Base-by-base conservation (phyloP, 2,797 vertebrate species). In the Helarctos malayanus region DNA sequence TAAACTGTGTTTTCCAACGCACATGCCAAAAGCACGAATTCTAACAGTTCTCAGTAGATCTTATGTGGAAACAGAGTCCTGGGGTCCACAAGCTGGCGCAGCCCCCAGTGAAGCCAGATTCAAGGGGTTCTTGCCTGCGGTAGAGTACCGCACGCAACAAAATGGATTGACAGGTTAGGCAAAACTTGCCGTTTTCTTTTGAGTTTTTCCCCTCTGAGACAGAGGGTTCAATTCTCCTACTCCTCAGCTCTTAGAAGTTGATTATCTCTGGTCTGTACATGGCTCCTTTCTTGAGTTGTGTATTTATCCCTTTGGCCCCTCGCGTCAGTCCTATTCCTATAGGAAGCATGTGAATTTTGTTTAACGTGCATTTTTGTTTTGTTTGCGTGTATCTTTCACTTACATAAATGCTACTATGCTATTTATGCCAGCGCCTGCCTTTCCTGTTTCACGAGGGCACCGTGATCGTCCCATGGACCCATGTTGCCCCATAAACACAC, bases 251-350 rank as follows among this genome's bases (percentile, higher is more conserved):
- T 15, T 1, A 38, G 80, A 14, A 52, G 27, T 32, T 16, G 7
- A 18, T 0, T 3, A 4, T 4, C 52, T 18, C 15, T 4, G 8
- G 15, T 68, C 11, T 35, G 1, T 0, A 29, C 0, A 0, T 11
- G 63, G 68, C 10, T 32, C 19, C 25, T 59, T 76, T 12, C 35
- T 29, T 14, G 23, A 3, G 41, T 8, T 32, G 5, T 54, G 4
- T 1, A 7, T 54, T 29, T n/a, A 10, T 11, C 52, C 25, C 21
- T 59, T 13, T 18, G 0, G 16, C 15, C 4, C n/a, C 23, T 59
- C 4, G 3, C 7, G 0, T 6, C 1, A 1, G 25, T 54, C 69
- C 16, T 57, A 7, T 23, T 32, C 35, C 29, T 68, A 4, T 0
- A n/a, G 19, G 32, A 75, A 76, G 49, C 2, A 0, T 2, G 29